phyloP scores from a whole-genome alignment of 2,888 invertebrate genomes.

The Hemithea aestivaria region DNA sequence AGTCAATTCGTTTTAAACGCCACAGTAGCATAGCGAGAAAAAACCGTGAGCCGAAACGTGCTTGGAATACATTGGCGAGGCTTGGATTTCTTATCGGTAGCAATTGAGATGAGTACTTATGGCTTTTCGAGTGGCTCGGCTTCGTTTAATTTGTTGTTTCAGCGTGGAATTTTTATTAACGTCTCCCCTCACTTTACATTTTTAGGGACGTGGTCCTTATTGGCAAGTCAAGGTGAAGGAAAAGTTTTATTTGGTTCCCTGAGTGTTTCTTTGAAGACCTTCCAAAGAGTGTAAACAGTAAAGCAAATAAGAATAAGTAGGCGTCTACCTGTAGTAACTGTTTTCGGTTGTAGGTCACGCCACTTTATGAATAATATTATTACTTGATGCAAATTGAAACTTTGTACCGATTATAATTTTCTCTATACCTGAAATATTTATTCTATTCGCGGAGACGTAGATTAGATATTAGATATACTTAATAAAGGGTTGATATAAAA shows the following conservation, averaged over 20 bases:
- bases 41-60: slow-evolving; percentile 77
- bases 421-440: too few relatives aligned
- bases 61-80: slow-evolving; percentile 73
- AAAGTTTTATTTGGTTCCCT: slow-evolving; percentile 46
- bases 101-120: slow-evolving; percentile 80
- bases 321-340: too few relatives aligned
- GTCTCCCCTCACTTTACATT: slow-evolving; percentile 73
- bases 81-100: slow-evolving; percentile 79
- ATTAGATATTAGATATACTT: too few relatives aligned
- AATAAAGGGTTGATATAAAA: too few relatives aligned
- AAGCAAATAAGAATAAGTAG: slow-evolving; percentile 28
- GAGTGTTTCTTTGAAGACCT: slow-evolving; percentile 35
- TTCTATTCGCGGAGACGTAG: too few relatives aligned
- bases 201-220: slow-evolving; percentile 56
- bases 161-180: slow-evolving; percentile 77
- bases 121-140: slow-evolving; percentile 79
- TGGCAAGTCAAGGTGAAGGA: slow-evolving; percentile 53
- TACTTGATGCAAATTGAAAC: too few relatives aligned
- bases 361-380: too few relatives aligned
- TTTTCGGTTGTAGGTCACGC: too few relatives aligned
- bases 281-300: slow-evolving; percentile 15
- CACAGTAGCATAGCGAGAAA: slow-evolving; percentile 71
- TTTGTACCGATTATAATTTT: too few relatives aligned
- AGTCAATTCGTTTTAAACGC: slow-evolving; percentile 78
- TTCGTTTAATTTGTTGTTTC: slow-evolving; percentile 80